Conservation (phyloP, 2,888 invertebrate species). For the Adelognathus sp. region DNA sequence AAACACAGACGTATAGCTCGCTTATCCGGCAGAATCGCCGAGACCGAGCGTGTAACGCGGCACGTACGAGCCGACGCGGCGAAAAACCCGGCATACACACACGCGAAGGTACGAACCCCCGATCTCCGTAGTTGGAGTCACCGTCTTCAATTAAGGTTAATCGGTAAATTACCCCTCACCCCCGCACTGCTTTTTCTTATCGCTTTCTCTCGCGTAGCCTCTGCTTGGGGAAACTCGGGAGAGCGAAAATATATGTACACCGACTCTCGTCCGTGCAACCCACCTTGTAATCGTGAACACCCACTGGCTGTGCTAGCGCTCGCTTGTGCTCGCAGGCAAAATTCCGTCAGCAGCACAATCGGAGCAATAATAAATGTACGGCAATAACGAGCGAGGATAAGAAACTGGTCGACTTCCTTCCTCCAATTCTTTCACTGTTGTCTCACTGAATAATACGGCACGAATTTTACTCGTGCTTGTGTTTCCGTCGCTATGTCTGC, state of each 20-base stretch:
- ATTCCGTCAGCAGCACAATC: not conserved
- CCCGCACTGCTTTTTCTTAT: slow-evolving; percentile 50
- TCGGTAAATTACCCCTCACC: slow-evolving; percentile 75
- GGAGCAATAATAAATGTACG: slow-evolving; percentile 14
- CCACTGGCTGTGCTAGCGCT: not conserved
- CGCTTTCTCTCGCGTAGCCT: too few species aligned
- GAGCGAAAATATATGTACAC: slow-evolving; percentile 14
- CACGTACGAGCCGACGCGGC: slow-evolving; percentile 54
- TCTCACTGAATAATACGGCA: slow-evolving; percentile 73
- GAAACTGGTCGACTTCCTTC: slow-evolving; percentile 7
- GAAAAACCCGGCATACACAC: slow-evolving; percentile 23
- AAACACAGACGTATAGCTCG: not conserved
- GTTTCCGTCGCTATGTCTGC: slow-evolving; percentile 70
- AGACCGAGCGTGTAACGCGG: slow-evolving; percentile 42
- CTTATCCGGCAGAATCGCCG: slow-evolving; percentile 47
- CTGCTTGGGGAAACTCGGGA: too few species aligned
- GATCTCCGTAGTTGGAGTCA: slow-evolving; percentile 69
- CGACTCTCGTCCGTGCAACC: not conserved
- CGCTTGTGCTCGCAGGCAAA: not conserved
- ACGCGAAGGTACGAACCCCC: slow-evolving; percentile 61
- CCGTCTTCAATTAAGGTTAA: slow-evolving; percentile 79
- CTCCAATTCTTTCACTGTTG: not conserved
- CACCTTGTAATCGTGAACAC: not conserved
- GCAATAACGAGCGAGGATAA: slow-evolving; percentile 25
- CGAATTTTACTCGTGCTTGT: slow-evolving; percentile 75